Evolutionary conservation across 2,797 vertebrate species (phyloP).

Genomic region (Channa striata): DNA sequence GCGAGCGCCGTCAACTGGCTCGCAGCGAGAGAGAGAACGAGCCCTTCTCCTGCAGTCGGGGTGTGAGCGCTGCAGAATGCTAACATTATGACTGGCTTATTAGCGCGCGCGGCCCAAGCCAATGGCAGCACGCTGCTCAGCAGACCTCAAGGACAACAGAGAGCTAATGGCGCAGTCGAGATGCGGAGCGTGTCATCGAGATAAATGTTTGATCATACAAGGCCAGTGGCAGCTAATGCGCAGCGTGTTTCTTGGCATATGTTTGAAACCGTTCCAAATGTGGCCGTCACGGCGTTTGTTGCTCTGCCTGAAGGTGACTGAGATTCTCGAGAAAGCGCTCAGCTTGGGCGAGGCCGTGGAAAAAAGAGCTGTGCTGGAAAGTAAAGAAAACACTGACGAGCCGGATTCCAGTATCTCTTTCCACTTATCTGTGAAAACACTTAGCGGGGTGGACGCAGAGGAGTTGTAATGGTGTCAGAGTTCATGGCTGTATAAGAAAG

Average conservation of each 20-base stretch:
- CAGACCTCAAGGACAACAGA: constrained; percentile 70
- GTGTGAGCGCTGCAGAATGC: constrained; percentile 62
- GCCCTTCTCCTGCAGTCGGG: constrained; percentile 49
- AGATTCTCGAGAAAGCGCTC: constrained; percentile 35
- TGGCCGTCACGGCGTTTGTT: constrained; percentile 28
- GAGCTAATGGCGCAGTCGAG: constrained; percentile 62
- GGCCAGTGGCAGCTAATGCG: constrained; percentile 37
- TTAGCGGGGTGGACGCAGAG: constrained; percentile 16
- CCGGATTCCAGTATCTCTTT: constrained; percentile 33
- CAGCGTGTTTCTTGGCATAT: constrained; percentile 32
- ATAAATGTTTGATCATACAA: constrained; percentile 58
- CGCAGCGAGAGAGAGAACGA: constrained; percentile 56
- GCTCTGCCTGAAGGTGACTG: constrained; percentile 38
- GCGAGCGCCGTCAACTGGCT: constrained; percentile 73
- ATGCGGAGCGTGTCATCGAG: constrained; percentile 55
- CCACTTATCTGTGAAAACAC: constrained; percentile 46
- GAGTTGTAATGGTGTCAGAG: constrained; percentile 12
- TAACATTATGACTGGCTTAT: constrained; percentile 72
- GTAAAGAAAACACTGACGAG: background rate
- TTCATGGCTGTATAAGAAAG: constrained; percentile 7
- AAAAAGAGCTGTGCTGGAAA: constrained; percentile 12
- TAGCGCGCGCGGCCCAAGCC: constrained; percentile 63
- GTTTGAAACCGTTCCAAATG: constrained; percentile 39
- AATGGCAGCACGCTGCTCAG: constrained; percentile 62
- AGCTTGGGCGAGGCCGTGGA: constrained; percentile 38